These are phyloP conservation scores for Pissodes strobi DNA, from an alignment of 1,140 invertebrate species.

Conservation along the genomic window DNA sequence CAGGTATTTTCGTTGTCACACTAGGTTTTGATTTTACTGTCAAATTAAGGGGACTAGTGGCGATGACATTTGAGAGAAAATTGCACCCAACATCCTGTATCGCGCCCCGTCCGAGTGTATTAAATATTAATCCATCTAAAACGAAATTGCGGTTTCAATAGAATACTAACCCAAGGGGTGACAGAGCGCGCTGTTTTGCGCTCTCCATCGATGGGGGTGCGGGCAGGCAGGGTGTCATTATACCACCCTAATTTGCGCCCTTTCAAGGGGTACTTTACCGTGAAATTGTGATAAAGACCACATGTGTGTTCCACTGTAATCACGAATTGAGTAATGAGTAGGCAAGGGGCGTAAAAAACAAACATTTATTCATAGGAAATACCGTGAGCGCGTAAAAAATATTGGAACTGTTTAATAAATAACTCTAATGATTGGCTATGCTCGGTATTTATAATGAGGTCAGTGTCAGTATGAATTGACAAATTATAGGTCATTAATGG, in stretches of 20 bases:
- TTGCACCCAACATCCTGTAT: no score
- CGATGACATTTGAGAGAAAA: no score
- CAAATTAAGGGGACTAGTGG: no score
- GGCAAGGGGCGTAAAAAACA: background rate
- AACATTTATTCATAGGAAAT: no score
- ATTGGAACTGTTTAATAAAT: no score
- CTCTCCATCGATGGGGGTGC: background rate
- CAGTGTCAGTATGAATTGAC: no score
- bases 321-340: conserved; percentile 3
- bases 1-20: no score
- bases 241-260: conserved; percentile 10
- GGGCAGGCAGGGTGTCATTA: conserved; percentile 2
- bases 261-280: conserved; percentile 8
- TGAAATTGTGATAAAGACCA: conserved; percentile 11
- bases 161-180: background rate
- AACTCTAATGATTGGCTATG: no score
- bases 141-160: conserved; percentile 8
- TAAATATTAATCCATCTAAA: conserved; percentile 12
- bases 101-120: background rate
- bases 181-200: conserved; percentile 1
- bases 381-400: no score
- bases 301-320: conserved; percentile 12
- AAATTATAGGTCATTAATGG: no score
- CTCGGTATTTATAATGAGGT: no score
- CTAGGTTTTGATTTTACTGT: no score